Percentiles rank a stretch among this genome's conserved stretches.
These are phyloP conservation scores for Lepus americanus DNA, from an alignment of 2,113 vertebrate species.

Conservation along the genomic window DNA sequence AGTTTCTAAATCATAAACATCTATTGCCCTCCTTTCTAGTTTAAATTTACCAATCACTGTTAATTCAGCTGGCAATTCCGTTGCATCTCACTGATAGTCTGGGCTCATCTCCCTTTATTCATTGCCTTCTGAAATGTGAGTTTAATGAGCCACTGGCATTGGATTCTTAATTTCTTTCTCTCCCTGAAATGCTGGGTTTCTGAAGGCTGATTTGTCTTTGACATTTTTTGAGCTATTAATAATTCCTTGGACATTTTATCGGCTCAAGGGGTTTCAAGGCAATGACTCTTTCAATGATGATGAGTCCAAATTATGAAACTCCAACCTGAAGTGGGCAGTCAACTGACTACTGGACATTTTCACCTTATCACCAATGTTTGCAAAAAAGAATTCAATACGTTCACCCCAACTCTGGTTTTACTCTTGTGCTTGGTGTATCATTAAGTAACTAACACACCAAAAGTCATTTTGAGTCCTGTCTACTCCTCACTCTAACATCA, in stretches of 20 bases:
- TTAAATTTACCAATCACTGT: background rate
- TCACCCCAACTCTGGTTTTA: background rate
- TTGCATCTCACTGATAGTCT: background rate
- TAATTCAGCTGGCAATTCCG: background rate
- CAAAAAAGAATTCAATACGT: background rate
- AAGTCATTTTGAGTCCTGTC: background rate
- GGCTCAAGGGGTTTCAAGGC: background rate
- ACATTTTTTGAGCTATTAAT: background rate
- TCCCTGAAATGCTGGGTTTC: background rate
- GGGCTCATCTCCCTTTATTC: background rate
- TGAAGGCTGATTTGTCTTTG: background rate
- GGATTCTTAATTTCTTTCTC: background rate
- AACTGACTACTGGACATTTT: background rate
- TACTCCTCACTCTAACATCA: background rate
- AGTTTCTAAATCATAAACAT: background rate
- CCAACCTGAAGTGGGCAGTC: background rate
- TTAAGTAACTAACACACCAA: background rate
- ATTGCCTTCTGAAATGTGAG: background rate
- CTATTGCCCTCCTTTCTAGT: background rate
- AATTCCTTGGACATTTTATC: background rate
- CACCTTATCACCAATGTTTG: background rate
- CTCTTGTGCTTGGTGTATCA: background rate
- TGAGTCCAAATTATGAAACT: background rate
- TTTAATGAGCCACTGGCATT: background rate
- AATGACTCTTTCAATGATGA: constrained; percentile 16